Percentiles rank a stretch among this genome's conserved stretches.
Evolutionary conservation across 2,113 vertebrate species (phyloP).

Genomic region (Oryzias javanicus): DNA sequence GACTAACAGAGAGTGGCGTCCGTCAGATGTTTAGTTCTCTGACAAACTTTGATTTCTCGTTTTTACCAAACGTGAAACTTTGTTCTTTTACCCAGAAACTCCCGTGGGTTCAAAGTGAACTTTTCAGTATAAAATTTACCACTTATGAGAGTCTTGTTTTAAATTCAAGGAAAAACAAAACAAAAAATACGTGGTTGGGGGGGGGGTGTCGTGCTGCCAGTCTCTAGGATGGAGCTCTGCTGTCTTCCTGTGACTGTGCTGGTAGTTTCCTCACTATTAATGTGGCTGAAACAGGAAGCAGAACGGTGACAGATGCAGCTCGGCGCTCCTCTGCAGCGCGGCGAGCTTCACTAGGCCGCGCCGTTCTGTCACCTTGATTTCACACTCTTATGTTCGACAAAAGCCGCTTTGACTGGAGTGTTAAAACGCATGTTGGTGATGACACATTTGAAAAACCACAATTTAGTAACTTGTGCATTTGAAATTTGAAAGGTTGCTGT

Average conservation of each 20-base stretch:
- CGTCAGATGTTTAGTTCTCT: too few relatives aligned
- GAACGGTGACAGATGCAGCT: conserved; percentile 18
- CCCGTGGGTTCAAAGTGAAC: not conserved
- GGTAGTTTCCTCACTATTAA: conserved; percentile 57
- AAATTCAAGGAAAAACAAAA: conserved; percentile 2
- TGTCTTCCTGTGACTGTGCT: conserved; percentile 50
- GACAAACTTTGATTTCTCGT: too few relatives aligned
- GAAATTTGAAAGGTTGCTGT: too few relatives aligned
- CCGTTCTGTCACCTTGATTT: not conserved
- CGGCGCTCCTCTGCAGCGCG: conserved; percentile 7
- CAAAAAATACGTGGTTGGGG: too few relatives aligned
- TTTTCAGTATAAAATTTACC: not conserved
- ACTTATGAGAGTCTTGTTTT: too few relatives aligned
- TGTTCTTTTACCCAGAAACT: not conserved
- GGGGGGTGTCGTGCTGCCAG: conserved; percentile 6
- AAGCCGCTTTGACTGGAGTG: too few relatives aligned
- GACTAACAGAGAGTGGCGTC: too few relatives aligned
- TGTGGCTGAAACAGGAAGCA: conserved; percentile 68
- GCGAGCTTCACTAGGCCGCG: conserved; percentile 23
- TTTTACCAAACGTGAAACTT: too few relatives aligned
- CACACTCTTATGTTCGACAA: too few relatives aligned
- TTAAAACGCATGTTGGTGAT: too few relatives aligned
- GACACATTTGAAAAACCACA: too few relatives aligned
- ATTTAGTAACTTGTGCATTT: too few relatives aligned
- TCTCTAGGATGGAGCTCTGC: conserved; percentile 37